Base-by-base conservation (phyloP, 2,888 invertebrate species). In the Acleris cristana region DNA sequence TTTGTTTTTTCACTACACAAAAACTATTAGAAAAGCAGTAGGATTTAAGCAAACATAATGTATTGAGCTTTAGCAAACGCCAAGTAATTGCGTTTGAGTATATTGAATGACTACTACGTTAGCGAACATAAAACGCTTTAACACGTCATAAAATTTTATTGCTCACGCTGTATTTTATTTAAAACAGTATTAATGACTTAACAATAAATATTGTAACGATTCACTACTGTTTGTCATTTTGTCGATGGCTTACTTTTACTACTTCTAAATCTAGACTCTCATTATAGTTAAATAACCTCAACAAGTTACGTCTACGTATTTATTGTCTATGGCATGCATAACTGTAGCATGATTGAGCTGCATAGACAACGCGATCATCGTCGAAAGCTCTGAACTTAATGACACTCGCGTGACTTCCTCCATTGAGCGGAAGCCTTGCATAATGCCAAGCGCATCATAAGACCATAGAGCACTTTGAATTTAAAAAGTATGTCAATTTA, bases 381-480 rank as follows among this genome's bases (percentile, higher is more conserved):
- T 78, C 75, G 76, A 79, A 76, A 78, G 79, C 75, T 79, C 71
- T 70, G 57, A 68, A 59, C 55, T 57, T 83, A 79, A 82, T 82
- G 76, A 72, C 70, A 69, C 69, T 75, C 70, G 73, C 84, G 81
- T 83, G 84, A 81, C 75, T 82, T 80, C 81, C 79, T 78, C 70
- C 49, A 71, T 67, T 64, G 66, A 75, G 72, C 70, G 69, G 68
- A 72, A 73, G 72, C 73, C 76, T 80, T 77, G 78, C 74, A 74
- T 72, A 83, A 82, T 72, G 68, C 70, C 72, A 69, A 65, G 71
- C 73, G 72, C 72, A 73, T 71, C 70, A 69, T 54, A 64, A 69
- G 61, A 55, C 64, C 58, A 65, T 62, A 59, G 51, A 64, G 65
- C 44, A 48, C 49, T 26, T 30, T 14, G 23, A 51, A 12, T 26